phyloP scores from a whole-genome alignment of 1,140 invertebrate species.

The Coelopa frigida region DNA sequence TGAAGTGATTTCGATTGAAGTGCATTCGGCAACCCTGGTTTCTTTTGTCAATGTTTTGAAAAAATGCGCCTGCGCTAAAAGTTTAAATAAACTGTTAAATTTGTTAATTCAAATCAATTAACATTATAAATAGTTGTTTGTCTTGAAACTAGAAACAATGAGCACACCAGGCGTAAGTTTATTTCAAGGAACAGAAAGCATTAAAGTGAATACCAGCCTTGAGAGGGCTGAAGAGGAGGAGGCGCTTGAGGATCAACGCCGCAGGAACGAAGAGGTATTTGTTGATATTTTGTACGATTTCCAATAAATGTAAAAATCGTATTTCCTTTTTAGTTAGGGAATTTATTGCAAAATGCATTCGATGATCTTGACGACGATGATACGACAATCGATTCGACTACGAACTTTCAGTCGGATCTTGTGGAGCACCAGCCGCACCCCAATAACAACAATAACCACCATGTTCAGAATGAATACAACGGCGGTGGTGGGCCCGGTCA shows the following conservation, averaged over 20 bases:
- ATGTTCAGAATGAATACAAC: not conserved
- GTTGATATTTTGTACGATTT: not conserved
- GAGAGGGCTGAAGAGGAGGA: slow-evolving; percentile 52
- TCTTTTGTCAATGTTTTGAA: no score
- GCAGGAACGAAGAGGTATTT: slow-evolving; percentile 50
- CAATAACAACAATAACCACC: slow-evolving; percentile 2
- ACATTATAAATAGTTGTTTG: no score
- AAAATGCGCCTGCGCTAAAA: no score
- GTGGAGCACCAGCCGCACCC: slow-evolving; percentile 7
- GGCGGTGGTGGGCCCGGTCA: not conserved
- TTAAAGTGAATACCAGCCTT: slow-evolving; percentile 50
- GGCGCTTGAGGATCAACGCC: slow-evolving; percentile 51
- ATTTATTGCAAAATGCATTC: slow-evolving; percentile 51
- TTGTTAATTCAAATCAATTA: no score
- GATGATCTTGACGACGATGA: slow-evolving; percentile 53
- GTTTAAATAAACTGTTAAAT: no score
- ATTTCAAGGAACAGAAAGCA: slow-evolving; percentile 50
- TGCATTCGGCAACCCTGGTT: no score
- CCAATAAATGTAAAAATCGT: slow-evolving; percentile 2
- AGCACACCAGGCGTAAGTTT: slow-evolving; percentile 53
- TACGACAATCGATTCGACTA: slow-evolving; percentile 42
- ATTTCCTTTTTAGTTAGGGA: slow-evolving; percentile 44
- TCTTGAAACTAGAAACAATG: no score
- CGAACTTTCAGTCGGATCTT: slow-evolving; percentile 26
- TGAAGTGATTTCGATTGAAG: no score